phyloP scores from a whole-genome alignment of 2,888 invertebrate genomes.

The Panzeria rudis region DNA sequence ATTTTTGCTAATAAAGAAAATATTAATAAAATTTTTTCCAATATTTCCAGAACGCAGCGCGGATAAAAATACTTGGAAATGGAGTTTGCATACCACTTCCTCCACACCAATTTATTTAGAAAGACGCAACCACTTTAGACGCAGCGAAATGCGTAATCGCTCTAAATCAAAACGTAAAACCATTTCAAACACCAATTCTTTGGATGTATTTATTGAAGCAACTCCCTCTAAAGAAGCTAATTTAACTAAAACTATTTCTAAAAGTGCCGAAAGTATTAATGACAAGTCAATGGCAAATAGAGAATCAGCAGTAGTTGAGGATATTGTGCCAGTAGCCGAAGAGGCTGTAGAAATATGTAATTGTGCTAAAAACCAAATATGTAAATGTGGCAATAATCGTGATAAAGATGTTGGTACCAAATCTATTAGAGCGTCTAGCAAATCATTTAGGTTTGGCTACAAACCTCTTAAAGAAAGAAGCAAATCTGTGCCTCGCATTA shows the following conservation, averaged over 20 bases:
- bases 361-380: constrained; percentile 73
- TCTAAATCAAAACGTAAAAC: constrained; percentile 83
- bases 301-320: constrained; percentile 1
- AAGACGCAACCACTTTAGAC: constrained; percentile 90
- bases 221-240: constrained; percentile 52
- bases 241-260: constrained; percentile 55
- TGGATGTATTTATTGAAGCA: constrained; percentile 81
- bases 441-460: constrained; percentile 72
- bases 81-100: constrained; percentile 86
- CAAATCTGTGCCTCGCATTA: constrained; percentile 83
- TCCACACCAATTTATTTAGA: constrained; percentile 96
- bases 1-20: neutral
- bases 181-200: constrained; percentile 80
- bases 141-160: constrained; percentile 84
- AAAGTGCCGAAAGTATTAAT: constrained; percentile 74
- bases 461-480: constrained; percentile 82
- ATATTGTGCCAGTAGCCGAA: constrained; percentile 13
- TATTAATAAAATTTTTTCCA: neutral
- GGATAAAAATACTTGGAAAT: constrained; percentile 84
- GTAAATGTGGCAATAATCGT: constrained; percentile 75
- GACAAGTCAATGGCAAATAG: constrained; percentile 36
- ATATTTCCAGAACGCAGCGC: constrained; percentile 81
- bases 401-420: neutral
- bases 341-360: constrained; percentile 72
- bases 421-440: constrained; percentile 22